Evolutionary conservation across 2,888 invertebrate genomes (phyloP).

Genomic region (Sylvicola cinctus): DNA sequence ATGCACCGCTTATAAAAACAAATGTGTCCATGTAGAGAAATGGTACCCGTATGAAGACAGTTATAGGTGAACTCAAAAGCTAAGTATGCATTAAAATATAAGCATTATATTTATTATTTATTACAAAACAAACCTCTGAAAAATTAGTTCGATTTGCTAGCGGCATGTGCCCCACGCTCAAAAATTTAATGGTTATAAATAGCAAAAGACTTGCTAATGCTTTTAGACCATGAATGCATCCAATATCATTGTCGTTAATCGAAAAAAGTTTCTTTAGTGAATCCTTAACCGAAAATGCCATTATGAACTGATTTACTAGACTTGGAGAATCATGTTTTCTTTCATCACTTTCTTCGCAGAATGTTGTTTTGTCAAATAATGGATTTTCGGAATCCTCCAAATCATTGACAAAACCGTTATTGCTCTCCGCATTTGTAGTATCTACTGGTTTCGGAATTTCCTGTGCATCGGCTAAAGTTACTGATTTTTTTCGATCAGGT

Average conservation of each 20-base stretch:
- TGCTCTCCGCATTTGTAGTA: slow-evolving; percentile 13
- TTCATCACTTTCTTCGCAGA: too few relatives aligned
- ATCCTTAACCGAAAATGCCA: slow-evolving; percentile 44
- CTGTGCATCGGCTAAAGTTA: slow-evolving; percentile 2
- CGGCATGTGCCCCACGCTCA: slow-evolving; percentile 39
- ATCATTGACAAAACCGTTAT: slow-evolving; percentile 5
- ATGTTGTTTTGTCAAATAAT: too few relatives aligned
- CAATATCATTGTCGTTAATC: slow-evolving; percentile 33
- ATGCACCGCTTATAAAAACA: slow-evolving; percentile 41
- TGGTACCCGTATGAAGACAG: slow-evolving; percentile 38
- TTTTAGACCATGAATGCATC: slow-evolving; percentile 49
- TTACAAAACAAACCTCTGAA: slow-evolving; percentile 29
- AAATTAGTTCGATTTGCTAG: slow-evolving; percentile 37
- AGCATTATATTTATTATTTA: neutral
- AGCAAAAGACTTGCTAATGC: slow-evolving; percentile 40
- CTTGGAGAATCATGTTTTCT: slow-evolving; percentile 2
- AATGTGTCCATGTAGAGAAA: slow-evolving; percentile 47
- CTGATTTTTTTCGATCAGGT: slow-evolving; percentile 2
- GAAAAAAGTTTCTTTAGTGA: slow-evolving; percentile 35
- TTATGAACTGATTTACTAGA: slow-evolving; percentile 14
- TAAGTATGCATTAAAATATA: slow-evolving; percentile 14
- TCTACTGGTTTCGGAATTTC: slow-evolving; percentile 8
- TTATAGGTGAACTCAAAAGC: slow-evolving; percentile 34
- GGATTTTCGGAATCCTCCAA: slow-evolving; percentile 3
- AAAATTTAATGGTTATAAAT: slow-evolving; percentile 42